Evolutionary conservation across 1,140 invertebrate species (phyloP).

Genomic region (Harlomillsia oculata): DNA sequence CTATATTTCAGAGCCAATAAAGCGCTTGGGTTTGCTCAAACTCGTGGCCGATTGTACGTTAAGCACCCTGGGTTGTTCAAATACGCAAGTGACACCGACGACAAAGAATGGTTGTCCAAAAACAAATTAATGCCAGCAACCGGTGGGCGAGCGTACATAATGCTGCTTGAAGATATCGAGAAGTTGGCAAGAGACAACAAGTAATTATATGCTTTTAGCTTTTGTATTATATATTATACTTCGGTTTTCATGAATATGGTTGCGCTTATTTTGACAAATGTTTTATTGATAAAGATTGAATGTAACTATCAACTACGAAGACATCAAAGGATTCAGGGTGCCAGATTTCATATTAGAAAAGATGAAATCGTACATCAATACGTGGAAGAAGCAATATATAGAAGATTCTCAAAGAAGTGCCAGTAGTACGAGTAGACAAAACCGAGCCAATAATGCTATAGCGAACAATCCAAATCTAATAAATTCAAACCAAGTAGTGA

Average conservation of each 20-base stretch:
- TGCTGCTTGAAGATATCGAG: constrained; percentile 69
- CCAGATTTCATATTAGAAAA: constrained; percentile 35
- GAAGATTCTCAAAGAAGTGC: constrained; percentile 25
- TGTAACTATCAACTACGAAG: constrained; percentile 35
- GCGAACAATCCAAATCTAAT: neutral
- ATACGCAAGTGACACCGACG: constrained; percentile 68
- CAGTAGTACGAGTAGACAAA: constrained; percentile 3
- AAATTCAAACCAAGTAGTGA: constrained; percentile 5
- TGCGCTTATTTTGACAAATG: neutral
- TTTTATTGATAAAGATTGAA: constrained; percentile 25
- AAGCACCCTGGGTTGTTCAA: constrained; percentile 66
- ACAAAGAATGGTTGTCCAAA: constrained; percentile 69
- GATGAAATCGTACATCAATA: constrained; percentile 34
- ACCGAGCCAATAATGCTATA: neutral
- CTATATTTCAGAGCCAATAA: constrained; percentile 49
- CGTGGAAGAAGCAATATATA: constrained; percentile 35
- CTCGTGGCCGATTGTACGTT: constrained; percentile 61
- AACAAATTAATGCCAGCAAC: constrained; percentile 64
- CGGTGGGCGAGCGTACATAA: constrained; percentile 66
- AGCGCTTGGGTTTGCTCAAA: constrained; percentile 64
- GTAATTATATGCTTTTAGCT: constrained; percentile 9
- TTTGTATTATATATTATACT: constrained; percentile 13
- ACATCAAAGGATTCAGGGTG: constrained; percentile 35
- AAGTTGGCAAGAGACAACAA: constrained; percentile 49
- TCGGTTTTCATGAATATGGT: neutral